These are phyloP conservation scores for Zaprionus capensis DNA, from an alignment of 1,140 invertebrate genomes.

Conservation along the genomic window DNA sequence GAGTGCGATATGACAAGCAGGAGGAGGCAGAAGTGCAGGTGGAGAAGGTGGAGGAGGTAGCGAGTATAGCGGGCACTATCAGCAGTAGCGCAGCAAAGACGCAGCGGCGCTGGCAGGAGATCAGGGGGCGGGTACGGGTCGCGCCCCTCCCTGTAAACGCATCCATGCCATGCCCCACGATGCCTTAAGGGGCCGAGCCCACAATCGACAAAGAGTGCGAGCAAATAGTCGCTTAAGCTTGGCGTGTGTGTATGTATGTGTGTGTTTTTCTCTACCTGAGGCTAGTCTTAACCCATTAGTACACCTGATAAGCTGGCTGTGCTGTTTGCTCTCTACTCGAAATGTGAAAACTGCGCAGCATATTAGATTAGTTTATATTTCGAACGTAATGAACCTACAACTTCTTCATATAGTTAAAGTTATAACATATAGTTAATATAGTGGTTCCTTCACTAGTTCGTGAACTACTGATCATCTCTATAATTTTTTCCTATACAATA, in stretches of 20 bases:
- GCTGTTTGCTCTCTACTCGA: not conserved
- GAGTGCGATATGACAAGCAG: not conserved
- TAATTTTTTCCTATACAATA: too few species aligned
- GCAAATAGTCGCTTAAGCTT: not conserved
- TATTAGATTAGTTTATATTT: not conserved
- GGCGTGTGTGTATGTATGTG: not conserved
- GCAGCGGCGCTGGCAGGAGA: not conserved
- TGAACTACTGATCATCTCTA: not conserved
- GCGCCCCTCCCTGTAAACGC: not conserved
- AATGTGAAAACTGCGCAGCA: slow-evolving; percentile 3
- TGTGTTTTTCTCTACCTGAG: not conserved
- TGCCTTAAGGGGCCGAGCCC: slow-evolving; percentile 16
- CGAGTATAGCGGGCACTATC: slow-evolving; percentile 2
- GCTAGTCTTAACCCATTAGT: not conserved
- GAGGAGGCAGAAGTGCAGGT: not conserved
- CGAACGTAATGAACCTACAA: not conserved
- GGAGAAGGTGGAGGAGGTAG: not conserved
- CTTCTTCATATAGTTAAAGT: not conserved
- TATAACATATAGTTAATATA: too few species aligned
- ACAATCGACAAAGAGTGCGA: slow-evolving; percentile 3
- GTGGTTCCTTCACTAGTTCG: too few species aligned
- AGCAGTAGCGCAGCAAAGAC: not conserved
- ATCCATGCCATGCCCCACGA: not conserved
- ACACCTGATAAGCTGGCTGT: not conserved
- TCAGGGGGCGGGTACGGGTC: not conserved